Conservation (phyloP, 2,113 vertebrate species). For the Okapia johnstoni region DNA sequence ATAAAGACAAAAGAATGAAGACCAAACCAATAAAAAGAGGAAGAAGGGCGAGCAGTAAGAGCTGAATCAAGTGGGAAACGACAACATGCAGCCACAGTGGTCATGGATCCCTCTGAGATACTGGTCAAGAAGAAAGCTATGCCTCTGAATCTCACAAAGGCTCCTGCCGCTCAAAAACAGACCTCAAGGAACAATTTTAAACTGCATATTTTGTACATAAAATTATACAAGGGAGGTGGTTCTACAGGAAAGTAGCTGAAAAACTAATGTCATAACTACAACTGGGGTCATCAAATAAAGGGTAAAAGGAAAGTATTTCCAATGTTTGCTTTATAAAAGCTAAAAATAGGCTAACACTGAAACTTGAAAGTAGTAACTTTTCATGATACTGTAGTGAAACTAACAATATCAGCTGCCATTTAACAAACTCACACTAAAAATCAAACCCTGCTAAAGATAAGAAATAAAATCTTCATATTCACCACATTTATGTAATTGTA, state of each 20-base stretch:
- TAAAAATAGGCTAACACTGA: not conserved
- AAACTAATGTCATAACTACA: not conserved
- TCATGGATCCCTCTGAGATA: not conserved
- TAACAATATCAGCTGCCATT: conserved; percentile 9
- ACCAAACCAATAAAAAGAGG: not conserved
- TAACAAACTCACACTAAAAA: conserved; percentile 15
- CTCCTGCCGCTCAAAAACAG: not conserved
- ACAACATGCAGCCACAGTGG: not conserved
- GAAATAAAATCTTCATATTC: not conserved
- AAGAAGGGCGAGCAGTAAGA: not conserved
- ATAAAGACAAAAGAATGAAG: not conserved
- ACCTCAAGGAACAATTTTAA: not conserved
- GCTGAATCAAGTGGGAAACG: not conserved
- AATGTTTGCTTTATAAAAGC: conserved; percentile 31
- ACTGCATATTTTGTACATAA: not conserved
- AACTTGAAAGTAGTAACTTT: not conserved
- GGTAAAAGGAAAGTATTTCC: not conserved
- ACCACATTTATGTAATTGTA: not conserved
- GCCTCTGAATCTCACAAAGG: not conserved
- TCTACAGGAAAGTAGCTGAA: not conserved
- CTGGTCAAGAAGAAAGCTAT: not conserved
- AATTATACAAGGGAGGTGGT: not conserved
- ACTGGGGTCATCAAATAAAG: not conserved
- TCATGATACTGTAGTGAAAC: not conserved
- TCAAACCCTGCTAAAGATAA: not conserved